phyloP scores from a whole-genome alignment of 2,113 vertebrate species.

The Epinephelus moara region DNA sequence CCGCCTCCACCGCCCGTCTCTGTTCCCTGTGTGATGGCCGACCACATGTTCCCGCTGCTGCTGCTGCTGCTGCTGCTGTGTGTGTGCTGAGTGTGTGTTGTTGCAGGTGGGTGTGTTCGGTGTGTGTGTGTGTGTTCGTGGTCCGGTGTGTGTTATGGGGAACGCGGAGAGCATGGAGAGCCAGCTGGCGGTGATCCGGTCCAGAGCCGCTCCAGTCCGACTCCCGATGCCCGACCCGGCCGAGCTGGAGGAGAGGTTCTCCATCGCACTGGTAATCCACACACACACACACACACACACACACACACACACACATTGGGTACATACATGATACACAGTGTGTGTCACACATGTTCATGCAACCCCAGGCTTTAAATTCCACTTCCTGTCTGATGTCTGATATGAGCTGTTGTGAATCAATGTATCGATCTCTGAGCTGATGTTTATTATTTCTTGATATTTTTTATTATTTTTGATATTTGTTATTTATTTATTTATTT shows the following conservation, averaged over 20 bases:
- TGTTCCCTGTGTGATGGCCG: slow-evolving; percentile 59
- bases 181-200: slow-evolving; percentile 92
- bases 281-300: neutral
- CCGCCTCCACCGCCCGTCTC: neutral
- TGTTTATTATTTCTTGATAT: too few species aligned
- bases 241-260: slow-evolving; percentile 95
- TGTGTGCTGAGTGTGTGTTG: slow-evolving; percentile 42
- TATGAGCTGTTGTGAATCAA: too few species aligned
- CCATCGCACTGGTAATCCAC: slow-evolving; percentile 89
- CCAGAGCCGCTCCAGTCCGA: slow-evolving; percentile 90
- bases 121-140: slow-evolving; percentile 18
- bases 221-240: slow-evolving; percentile 95
- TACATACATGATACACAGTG: neutral
- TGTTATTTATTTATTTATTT: too few species aligned
- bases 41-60: slow-evolving; percentile 70
- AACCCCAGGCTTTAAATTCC: too few species aligned
- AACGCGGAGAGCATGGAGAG: slow-evolving; percentile 93
- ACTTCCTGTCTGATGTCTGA: too few species aligned
- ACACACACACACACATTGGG: neutral
- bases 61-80: slow-evolving; percentile 52
- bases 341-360: too few species aligned
- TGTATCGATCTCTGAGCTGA: too few species aligned
- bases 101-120: slow-evolving; percentile 68
- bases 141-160: slow-evolving; percentile 74
- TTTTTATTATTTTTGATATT: too few species aligned